phyloP scores from a whole-genome alignment of 2,888 invertebrate genomes.

The Meteorus colon region DNA sequence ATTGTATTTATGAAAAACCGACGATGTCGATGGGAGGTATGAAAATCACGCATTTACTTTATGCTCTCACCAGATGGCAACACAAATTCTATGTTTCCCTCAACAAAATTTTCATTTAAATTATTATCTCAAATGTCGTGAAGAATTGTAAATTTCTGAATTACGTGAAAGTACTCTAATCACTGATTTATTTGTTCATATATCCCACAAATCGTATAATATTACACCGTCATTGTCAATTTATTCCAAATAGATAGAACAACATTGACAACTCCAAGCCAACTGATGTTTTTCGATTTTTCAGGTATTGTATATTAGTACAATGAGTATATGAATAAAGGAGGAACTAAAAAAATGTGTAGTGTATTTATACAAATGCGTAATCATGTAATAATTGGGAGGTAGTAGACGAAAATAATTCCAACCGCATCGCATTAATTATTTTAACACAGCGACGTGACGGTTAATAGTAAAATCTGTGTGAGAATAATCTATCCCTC shows the following conservation, averaged over 20 bases:
- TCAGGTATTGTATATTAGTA: no score
- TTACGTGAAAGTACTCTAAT: no score
- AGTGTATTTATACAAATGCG: neutral
- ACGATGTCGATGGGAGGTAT: slow-evolving; percentile 25
- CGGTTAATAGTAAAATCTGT: neutral
- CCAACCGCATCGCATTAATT: slow-evolving; percentile 7
- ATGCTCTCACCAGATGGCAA: slow-evolving; percentile 34
- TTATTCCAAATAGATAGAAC: no score
- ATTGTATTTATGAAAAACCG: neutral
- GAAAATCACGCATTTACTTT: neutral
- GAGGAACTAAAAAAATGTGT: no score
- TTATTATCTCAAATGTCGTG: neutral
- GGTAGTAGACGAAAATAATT: slow-evolving; percentile 17
- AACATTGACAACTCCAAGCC: no score
- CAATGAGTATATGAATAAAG: no score
- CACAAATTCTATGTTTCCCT: neutral
- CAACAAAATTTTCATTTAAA: neutral
- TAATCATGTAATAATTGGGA: slow-evolving; percentile 4
- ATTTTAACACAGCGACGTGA: neutral
- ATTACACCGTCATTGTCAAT: no score
- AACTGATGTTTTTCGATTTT: no score
- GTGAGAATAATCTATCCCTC: neutral
- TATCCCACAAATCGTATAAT: no score
- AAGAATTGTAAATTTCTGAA: no score
- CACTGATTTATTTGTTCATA: no score